Conservation (phyloP, 2,888 invertebrate species). For the Pasiphila rectangulata region DNA sequence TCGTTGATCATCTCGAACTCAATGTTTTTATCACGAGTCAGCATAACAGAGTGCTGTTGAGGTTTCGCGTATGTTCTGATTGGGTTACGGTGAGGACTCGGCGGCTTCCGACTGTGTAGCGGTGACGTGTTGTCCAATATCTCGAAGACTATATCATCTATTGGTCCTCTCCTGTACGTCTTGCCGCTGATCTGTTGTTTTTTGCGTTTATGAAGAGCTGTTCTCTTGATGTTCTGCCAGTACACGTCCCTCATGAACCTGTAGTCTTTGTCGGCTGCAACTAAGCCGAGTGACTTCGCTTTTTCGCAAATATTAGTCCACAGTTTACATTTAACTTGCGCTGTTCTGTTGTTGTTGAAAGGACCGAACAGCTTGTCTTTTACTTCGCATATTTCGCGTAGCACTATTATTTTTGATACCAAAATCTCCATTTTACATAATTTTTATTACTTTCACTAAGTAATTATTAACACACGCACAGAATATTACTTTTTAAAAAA, state of each 20-base stretch:
- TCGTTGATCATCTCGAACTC: too few species aligned
- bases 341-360: slow-evolving; percentile 14
- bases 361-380: slow-evolving; percentile 26
- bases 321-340: slow-evolving; percentile 16
- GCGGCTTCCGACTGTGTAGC: too few species aligned
- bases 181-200: slow-evolving; percentile 7
- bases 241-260: slow-evolving; percentile 29
- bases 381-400: slow-evolving; percentile 27
- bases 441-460: too few species aligned
- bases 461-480: too few species aligned
- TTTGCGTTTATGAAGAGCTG: slow-evolving; percentile 12
- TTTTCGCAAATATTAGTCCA: slow-evolving; percentile 25
- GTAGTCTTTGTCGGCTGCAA: slow-evolving; percentile 20
- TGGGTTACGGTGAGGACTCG: too few species aligned
- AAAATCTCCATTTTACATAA: slow-evolving; percentile 21
- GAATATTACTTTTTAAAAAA: too few species aligned
- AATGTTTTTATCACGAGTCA: too few species aligned
- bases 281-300: slow-evolving; percentile 25
- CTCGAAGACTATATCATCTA: slow-evolving; percentile 15
- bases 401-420: slow-evolving; percentile 23
- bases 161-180: slow-evolving; percentile 1
- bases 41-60: too few species aligned
- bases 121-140: background rate
- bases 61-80: too few species aligned
- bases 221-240: slow-evolving; percentile 30